Base-by-base conservation (phyloP, 2,888 invertebrate species). In the Oscheius sp. region DNA sequence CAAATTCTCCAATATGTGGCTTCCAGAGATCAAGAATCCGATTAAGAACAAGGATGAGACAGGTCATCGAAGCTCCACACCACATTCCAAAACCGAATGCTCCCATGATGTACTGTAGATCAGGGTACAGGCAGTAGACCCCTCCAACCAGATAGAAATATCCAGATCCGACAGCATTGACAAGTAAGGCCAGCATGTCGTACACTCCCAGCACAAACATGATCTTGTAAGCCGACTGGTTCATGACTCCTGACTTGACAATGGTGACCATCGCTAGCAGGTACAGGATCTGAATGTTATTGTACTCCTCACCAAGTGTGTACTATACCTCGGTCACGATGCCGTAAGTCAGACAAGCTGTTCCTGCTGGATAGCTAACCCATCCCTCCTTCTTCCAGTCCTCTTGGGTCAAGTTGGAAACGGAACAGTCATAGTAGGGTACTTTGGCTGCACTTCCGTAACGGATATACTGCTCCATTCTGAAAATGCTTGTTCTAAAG, bases 41-140 rank as follows among this genome's bases (percentile, higher is more conserved):
- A 47, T 63, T 63, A n/a, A 63, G 48, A 32, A 63, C 63, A 0
- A 63, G 63, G 10, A 47, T 48, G 42, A 63, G 63, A 47, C 63
- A 63, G 29, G 63, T 63, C 63, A 63, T 63, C 10, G 63, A 63
- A 47, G 63, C 63, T 11, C 63, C 63, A 29, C 63, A 63, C 63
- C 63, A 63, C 63, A 63, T 63, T 29, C 63, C 63, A 21, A 63
- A 63, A 9, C 63, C 63, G 29, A 63, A 21, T 7, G 63, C 63
- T 63, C 63, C 63, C 63, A 63, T 63, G 32, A 63, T n/a, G 42
- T 63, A 47, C 48, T 63, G 63, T 9, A 63, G 47, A 21, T 63
- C 48, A 1, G 63, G 63, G 32, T 63, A 63, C 5, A 47, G 48
- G 48, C 63, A 63, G 29, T 21, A 63, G 21, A 63, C 48, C 47